Base-by-base conservation (phyloP, 1,140 invertebrate species). In the Euura saliciscinereae region DNA sequence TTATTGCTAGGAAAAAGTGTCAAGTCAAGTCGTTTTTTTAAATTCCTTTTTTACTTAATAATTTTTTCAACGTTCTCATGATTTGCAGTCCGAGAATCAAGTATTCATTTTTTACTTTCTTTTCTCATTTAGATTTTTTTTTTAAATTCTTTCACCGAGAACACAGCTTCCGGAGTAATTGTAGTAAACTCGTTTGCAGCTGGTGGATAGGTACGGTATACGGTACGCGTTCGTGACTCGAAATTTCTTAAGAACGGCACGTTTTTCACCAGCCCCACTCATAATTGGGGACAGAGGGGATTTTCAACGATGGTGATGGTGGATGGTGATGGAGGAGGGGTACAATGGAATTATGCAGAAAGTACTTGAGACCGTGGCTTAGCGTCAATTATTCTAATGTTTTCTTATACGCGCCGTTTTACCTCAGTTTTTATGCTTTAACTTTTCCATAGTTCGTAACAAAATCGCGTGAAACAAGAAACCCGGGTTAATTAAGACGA, bases 21-120 rank as follows among this genome's bases (percentile, higher is more conserved):
- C 28, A 28, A 28, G 28, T 28, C 28, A 28, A 28, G 28, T 28
- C 28, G 28, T 28, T 28, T 28, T 28, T 28, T 28, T 28, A 28
- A 28, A 28, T 28, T 28, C 28, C 28, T 28, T 28, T 28, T 28
- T 28, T 28, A 28, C 1, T 28, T 28, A 28, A 28, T 28, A 69
- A 73, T 67, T 74, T 74, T 71, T 71, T 77, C 68, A 73, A 72
- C 75, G 77, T 78, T 75, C 73, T 78, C 71, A 68, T 59, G 46
- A 6, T 70, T 44, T 43, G 13, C 43, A 70, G 71, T 65, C 71
- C 68, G 59, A 75, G 73, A 75, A 78, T 79, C 74, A 75, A 78
- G 76, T 77, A 72, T 45, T 71, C 70, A 69, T 72, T 78, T 74
- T 67, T 70, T 71, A 66, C 43, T 77, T 68, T 66, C 67, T 70